Conservation (phyloP, 2,888 invertebrate genomes). For the Pachydiplax longipennis region DNA sequence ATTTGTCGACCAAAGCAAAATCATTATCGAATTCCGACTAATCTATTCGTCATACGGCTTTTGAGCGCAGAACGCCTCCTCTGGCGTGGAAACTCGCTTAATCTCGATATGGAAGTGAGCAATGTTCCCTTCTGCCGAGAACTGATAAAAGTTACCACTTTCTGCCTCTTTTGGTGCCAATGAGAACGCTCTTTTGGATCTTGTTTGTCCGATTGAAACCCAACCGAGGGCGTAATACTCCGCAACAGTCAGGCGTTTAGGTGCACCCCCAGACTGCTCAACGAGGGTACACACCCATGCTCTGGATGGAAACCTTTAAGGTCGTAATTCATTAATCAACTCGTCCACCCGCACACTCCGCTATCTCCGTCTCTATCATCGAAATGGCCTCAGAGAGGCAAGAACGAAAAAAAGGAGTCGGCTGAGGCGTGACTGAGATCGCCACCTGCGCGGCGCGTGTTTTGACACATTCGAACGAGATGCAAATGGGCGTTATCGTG, state of each 20-base stretch:
- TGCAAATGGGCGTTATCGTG: constrained; percentile 14
- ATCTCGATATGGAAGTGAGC: not conserved
- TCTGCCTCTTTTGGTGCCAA: not conserved
- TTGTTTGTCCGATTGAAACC: not conserved
- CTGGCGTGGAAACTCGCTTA: not conserved
- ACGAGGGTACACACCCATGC: not conserved
- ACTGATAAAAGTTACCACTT: not conserved
- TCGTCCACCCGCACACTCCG: not conserved
- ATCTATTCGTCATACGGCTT: not conserved
- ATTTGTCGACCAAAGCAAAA: not conserved
- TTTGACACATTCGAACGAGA: constrained; percentile 26
- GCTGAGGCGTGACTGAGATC: not conserved
- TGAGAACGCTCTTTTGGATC: not conserved
- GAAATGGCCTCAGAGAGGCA: not conserved
- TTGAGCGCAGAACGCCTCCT: not conserved
- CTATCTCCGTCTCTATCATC: not conserved
- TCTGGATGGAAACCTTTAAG: not conserved
- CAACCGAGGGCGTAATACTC: not conserved
- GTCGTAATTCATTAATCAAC: constrained; percentile 13
- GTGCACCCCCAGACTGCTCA: not conserved
- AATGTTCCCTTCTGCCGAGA: not conserved
- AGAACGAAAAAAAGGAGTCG: not conserved
- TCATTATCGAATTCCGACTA: not conserved
- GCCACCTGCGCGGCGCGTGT: constrained; percentile 12
- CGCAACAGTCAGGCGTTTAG: not conserved